Evolutionary conservation across 2,888 invertebrate genomes (phyloP).

Genomic region (Drosophila melanosoma): DNA sequence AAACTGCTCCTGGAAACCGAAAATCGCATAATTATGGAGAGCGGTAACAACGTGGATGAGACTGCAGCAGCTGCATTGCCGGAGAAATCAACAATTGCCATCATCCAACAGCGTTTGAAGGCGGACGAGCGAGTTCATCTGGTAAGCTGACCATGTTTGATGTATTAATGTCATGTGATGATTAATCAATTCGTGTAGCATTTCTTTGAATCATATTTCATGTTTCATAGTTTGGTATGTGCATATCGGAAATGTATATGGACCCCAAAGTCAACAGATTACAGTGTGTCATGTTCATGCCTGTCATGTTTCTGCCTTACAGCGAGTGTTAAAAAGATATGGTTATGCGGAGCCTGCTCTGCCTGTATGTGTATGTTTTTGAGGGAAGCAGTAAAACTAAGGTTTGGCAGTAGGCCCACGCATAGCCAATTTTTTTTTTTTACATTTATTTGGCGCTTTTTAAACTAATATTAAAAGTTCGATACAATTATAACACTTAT

Average conservation of each 20-base stretch:
- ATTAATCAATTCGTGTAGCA: conserved; percentile 26
- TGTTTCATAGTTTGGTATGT: conserved; percentile 1
- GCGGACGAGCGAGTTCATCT: conserved; percentile 81
- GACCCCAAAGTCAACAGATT: conserved; percentile 14
- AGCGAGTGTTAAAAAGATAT: background rate
- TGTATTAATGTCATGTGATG: conserved; percentile 2
- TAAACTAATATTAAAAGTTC: background rate
- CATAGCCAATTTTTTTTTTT: background rate
- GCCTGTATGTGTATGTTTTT: background rate
- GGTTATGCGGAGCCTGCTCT: background rate
- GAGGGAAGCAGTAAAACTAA: background rate
- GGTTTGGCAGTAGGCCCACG: background rate
- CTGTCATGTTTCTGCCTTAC: background rate
- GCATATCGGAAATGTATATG: conserved; percentile 2
- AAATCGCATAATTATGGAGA: conserved; percentile 44
- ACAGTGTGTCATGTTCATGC: conserved; percentile 8
- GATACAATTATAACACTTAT: background rate
- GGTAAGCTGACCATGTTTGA: conserved; percentile 66
- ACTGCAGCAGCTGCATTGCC: conserved; percentile 19
- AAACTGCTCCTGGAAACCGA: conserved; percentile 6
- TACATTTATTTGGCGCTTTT: background rate
- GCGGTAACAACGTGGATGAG: conserved; percentile 14
- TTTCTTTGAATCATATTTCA: conserved; percentile 7
- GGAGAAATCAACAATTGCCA: conserved; percentile 55
- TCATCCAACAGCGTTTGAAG: conserved; percentile 84